These are phyloP conservation scores for Pteruthius melanotis DNA, from an alignment of 2,113 vertebrate genomes.

Conservation along the genomic window DNA sequence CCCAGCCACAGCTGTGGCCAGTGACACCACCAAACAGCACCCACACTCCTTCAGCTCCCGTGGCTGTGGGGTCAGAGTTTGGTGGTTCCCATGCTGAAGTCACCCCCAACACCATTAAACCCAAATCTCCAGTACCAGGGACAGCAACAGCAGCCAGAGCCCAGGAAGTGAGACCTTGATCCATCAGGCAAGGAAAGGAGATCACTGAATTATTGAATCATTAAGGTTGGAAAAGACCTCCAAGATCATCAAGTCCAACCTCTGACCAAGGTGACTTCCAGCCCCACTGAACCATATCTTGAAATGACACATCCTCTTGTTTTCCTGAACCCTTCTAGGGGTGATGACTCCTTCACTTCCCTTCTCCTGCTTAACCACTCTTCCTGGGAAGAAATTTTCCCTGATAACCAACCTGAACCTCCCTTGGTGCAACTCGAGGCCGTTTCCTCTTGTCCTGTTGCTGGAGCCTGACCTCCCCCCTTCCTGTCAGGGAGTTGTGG, in stretches of 20 bases:
- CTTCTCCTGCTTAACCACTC: neutral
- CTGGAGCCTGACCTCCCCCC: fast-evolving
- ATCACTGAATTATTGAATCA: neutral
- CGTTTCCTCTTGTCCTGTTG: fast-evolving
- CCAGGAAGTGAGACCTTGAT: fast-evolving
- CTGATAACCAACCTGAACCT: neutral
- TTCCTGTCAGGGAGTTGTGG: neutral
- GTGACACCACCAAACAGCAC: fast-evolving
- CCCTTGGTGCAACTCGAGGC: neutral
- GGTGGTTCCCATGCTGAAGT: neutral
- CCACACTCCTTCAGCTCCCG: neutral
- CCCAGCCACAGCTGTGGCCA: neutral
- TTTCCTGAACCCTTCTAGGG: neutral
- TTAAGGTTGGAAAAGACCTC: neutral
- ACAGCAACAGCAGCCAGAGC: neutral
- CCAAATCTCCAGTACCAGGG: neutral
- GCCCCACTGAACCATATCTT: neutral
- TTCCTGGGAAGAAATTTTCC: neutral
- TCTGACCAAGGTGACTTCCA: neutral
- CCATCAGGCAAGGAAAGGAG: neutral
- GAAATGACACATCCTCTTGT: neutral
- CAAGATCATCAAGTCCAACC: neutral
- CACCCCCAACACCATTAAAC: neutral
- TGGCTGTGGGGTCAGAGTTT: neutral
- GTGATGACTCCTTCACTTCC: neutral